Evolutionary conservation across 2,888 invertebrate species (phyloP), one percentile per base, ranked within the genome.

Genomic region (Trypoxylon attenuatum): DNA sequence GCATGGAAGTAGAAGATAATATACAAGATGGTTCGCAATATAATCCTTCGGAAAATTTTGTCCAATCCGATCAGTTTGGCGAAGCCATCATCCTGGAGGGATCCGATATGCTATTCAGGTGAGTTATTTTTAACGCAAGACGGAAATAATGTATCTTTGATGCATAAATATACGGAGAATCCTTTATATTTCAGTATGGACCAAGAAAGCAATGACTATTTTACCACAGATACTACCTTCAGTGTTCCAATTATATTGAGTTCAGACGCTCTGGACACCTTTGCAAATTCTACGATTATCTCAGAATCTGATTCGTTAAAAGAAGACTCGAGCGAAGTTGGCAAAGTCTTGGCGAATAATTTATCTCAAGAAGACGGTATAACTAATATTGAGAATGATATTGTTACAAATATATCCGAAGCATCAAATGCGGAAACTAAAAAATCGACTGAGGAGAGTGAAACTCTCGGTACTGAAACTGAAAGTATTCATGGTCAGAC

Each of bases 101-200:
- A 62, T 82, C 80, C n/a, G 85, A 87, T 59, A 85, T 87, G 79
- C 69, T 87, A 56, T 84, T 84, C 63, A 85, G 87, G 87, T 85
- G 73, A 69, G 45, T 62, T 23, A 41, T n/a, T 50, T 8, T 29
- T 19, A 18, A 13, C 4, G 2, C 8, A 46, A 55, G n/a, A 52
- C 33, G 13, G 6, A 55, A 15, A 2, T 4, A 3, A 23, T 15
- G 1, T 8, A 8, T 1, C 1, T 47, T 22, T 29, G 39, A 18
- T 5, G 8, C 50, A 29, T 41, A 56, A 52, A 22, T 18, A 27
- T 53, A 47, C 43, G 10, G 43, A 29, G 6, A 22, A 5, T 25
- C 1, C 0, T 45, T 18, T 29, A 41, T 66, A 16, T 21, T 38
- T 63, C 51, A 87, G 86, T 52, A 88, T 88, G 80, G 87, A 87